Conservation (phyloP, 2,888 invertebrate genomes). For the Elmis aenea region DNA sequence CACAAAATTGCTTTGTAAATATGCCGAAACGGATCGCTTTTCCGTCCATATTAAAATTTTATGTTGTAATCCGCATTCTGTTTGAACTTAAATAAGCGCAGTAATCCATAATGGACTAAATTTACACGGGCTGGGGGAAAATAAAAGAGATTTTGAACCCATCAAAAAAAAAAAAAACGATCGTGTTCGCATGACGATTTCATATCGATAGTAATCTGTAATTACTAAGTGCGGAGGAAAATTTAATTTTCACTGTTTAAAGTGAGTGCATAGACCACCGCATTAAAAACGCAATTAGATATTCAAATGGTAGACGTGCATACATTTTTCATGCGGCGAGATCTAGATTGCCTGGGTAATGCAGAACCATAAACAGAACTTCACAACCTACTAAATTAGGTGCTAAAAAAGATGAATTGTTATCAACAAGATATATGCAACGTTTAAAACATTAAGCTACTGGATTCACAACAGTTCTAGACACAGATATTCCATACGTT, state of each 20-base stretch:
- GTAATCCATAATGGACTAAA: too few relatives aligned
- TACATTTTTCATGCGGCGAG: conserved; percentile 25
- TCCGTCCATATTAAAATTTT: too few relatives aligned
- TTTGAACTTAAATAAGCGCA: too few relatives aligned
- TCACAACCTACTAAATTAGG: conserved; percentile 14
- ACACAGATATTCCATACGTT: too few relatives aligned
- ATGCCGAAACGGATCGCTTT: too few relatives aligned
- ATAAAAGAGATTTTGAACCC: too few relatives aligned
- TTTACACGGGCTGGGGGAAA: too few relatives aligned
- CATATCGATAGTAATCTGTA: conserved; percentile 20
- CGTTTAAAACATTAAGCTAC: too few relatives aligned
- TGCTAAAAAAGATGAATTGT: conserved; percentile 14
- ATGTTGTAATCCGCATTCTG: too few relatives aligned
- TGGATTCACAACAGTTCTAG: too few relatives aligned
- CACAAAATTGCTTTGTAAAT: too few relatives aligned
- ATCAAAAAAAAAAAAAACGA: too few relatives aligned
- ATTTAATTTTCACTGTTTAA: conserved; percentile 20
- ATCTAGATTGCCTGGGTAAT: conserved; percentile 25
- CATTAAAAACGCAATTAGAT: conserved; percentile 23
- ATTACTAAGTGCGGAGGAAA: conserved; percentile 20
- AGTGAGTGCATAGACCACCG: conserved; percentile 17
- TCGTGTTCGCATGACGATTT: conserved; percentile 9
- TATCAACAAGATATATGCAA: conserved; percentile 4
- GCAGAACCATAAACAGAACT: conserved; percentile 18
- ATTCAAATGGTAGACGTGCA: conserved; percentile 25